phyloP scores from a whole-genome alignment of 2,113 vertebrate genomes.

The Etheostoma cragini region DNA sequence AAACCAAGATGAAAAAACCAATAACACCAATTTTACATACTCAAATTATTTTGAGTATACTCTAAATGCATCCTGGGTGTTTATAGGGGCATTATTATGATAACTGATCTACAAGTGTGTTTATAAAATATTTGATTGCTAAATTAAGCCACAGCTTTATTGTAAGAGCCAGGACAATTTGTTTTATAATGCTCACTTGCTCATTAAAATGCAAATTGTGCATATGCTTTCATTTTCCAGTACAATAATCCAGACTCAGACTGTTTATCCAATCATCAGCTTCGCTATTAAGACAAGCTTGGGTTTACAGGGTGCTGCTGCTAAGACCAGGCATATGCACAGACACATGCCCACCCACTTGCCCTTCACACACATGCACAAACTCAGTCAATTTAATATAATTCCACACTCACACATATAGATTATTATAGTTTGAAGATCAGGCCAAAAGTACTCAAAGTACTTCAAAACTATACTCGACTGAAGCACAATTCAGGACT shows the following conservation, averaged over 20 bases:
- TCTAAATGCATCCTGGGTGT: conserved; percentile 11
- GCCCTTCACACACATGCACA: conserved; percentile 22
- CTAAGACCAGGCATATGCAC: conserved; percentile 52
- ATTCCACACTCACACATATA: conserved; percentile 9
- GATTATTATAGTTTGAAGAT: conserved; percentile 46
- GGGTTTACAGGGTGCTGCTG: conserved; percentile 55
- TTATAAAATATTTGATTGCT: conserved; percentile 60
- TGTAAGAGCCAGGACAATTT: conserved; percentile 70
- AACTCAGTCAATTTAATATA: conserved; percentile 9
- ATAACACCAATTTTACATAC: background rate
- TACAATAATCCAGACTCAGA: conserved; percentile 79
- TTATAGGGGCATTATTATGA: conserved; percentile 14
- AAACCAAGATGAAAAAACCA: conserved; percentile 28
- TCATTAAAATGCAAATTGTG: conserved; percentile 86
- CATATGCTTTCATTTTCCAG: conserved; percentile 84
- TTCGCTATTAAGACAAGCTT: conserved; percentile 64
- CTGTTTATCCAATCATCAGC: conserved; percentile 81
- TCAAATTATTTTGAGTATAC: conserved; percentile 35
- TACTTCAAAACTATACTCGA: conserved; percentile 63
- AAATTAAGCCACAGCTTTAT: conserved; percentile 60
- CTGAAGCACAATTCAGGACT: conserved; percentile 47
- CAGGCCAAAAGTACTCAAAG: conserved; percentile 50
- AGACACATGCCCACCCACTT: conserved; percentile 45
- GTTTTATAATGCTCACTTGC: conserved; percentile 76
- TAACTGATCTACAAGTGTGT: conserved; percentile 41